Conservation (phyloP, 2,888 invertebrate species). For the Scrobipalpa costella region DNA sequence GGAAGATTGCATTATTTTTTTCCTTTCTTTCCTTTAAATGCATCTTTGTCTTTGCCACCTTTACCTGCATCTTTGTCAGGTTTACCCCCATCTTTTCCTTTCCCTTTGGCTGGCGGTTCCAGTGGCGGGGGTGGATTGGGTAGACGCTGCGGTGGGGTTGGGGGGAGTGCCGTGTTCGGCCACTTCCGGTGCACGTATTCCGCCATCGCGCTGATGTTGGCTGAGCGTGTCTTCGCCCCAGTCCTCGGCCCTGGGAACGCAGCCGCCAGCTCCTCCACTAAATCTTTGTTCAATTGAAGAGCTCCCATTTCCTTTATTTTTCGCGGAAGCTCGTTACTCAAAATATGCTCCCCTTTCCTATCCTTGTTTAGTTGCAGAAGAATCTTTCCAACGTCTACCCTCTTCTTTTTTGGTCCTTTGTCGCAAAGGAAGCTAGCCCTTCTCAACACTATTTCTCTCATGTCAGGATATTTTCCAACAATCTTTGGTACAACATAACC, state of each 20-base stretch:
- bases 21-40: background rate
- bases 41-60: background rate
- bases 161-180: slow-evolving; percentile 32
- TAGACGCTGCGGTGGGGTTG: slow-evolving; percentile 29
- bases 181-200: slow-evolving; percentile 29
- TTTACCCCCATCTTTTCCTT: background rate
- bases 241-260: slow-evolving; percentile 24
- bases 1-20: background rate
- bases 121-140: slow-evolving; percentile 2
- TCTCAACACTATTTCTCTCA: slow-evolving; percentile 47
- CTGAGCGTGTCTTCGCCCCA: slow-evolving; percentile 1
- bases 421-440: slow-evolving; percentile 46
- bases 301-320: slow-evolving; percentile 38
- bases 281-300: slow-evolving; percentile 40
- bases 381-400: slow-evolving; percentile 48
- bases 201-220: slow-evolving; percentile 1
- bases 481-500: slow-evolving; percentile 39
- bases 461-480: slow-evolving; percentile 36
- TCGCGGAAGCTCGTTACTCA: slow-evolving; percentile 37
- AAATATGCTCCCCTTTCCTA: slow-evolving; percentile 37
- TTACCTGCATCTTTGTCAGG: background rate
- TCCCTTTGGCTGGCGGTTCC: background rate
- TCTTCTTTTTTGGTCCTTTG: slow-evolving; percentile 42
- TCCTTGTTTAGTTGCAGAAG: slow-evolving; percentile 42
- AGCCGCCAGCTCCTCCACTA: slow-evolving; percentile 30